Evolutionary conservation across 1,140 invertebrate genomes (phyloP).

Genomic region (Hycleus cichorii): DNA sequence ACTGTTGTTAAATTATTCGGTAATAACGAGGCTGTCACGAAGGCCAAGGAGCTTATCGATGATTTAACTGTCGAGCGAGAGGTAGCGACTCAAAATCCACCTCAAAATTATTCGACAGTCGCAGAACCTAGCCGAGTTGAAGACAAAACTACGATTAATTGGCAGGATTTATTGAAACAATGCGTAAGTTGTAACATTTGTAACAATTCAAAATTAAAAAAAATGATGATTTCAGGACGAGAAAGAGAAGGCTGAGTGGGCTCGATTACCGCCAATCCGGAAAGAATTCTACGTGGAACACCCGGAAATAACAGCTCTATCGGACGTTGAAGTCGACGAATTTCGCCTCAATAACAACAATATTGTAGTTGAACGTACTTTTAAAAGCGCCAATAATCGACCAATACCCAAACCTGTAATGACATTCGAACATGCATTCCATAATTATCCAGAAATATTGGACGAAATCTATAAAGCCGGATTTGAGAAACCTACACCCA

Average conservation of each 20-base stretch:
- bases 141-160: constrained; percentile 35
- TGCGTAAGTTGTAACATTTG: constrained; percentile 15
- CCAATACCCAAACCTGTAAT: constrained; percentile 75
- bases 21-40: constrained; percentile 47
- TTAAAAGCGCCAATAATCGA: constrained; percentile 41
- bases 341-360: constrained; percentile 63
- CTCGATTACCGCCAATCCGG: constrained; percentile 54
- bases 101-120: background rate
- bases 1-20: constrained; percentile 49
- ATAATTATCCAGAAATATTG: constrained; percentile 74
- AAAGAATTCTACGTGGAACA: constrained; percentile 85
- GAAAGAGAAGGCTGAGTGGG: constrained; percentile 50
- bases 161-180: constrained; percentile 34
- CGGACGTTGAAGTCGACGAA: constrained; percentile 50
- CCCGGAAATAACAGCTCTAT: constrained; percentile 58
- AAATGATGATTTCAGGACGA: constrained; percentile 41
- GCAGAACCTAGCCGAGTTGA: background rate
- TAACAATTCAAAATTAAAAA: background rate
- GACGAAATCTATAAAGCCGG: constrained; percentile 73
- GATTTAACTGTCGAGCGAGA: constrained; percentile 35
- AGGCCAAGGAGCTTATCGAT: constrained; percentile 40
- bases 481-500: constrained; percentile 80
- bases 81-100: background rate
- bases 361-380: constrained; percentile 45
- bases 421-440: constrained; percentile 80